Conservation (phyloP, 2,797 vertebrate species). For the Otolemur crassicaudatus region DNA sequence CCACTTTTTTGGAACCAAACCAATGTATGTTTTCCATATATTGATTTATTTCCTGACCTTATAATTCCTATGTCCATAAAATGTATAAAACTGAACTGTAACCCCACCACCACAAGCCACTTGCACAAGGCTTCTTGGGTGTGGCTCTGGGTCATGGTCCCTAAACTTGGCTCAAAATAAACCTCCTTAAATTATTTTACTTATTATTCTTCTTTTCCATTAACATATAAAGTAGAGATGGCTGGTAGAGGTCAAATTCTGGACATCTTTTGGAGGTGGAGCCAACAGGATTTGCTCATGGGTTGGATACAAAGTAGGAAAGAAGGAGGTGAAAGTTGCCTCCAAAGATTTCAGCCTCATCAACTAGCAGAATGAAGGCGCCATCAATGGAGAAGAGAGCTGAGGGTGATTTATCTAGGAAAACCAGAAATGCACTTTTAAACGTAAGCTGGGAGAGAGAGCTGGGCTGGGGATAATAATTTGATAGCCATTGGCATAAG, state of each 20-base stretch:
- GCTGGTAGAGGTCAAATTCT: not conserved
- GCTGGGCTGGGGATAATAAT: not conserved
- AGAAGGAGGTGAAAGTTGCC: not conserved
- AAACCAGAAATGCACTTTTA: not conserved
- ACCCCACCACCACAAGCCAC: no score
- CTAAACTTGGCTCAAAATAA: no score
- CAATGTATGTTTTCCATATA: no score
- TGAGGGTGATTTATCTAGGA: not conserved
- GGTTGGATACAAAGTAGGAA: not conserved
- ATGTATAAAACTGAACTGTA: no score
- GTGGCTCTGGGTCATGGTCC: no score
- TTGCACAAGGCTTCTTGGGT: no score
- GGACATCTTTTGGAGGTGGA: not conserved
- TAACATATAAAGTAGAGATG: not conserved
- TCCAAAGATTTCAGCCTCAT: not conserved
- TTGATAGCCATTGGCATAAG: not conserved
- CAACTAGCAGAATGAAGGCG: not conserved
- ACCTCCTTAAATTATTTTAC: no score
- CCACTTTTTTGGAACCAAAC: no score
- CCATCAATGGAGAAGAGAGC: not conserved
- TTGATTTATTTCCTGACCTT: no score
- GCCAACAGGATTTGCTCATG: not conserved
- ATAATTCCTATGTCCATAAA: no score
- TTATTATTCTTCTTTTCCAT: no score
- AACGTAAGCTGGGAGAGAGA: not conserved